These are phyloP conservation scores for Sisyra nigra DNA, from an alignment of 2,888 invertebrate genomes.

Conservation along the genomic window DNA sequence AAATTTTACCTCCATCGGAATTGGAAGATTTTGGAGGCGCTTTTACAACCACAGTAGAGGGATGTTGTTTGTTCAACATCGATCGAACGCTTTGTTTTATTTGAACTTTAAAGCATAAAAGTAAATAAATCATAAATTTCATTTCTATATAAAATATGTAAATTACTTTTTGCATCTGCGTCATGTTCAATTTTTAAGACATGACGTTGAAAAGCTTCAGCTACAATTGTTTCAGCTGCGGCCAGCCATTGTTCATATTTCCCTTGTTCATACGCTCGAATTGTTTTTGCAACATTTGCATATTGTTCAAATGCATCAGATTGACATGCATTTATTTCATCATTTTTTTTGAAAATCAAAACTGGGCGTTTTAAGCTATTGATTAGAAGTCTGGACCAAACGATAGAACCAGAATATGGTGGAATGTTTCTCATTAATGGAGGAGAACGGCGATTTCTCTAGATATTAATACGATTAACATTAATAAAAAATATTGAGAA, in stretches of 20 bases:
- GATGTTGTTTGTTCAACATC: not conserved
- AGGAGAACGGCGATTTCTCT: constrained; percentile 47
- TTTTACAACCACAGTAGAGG: not conserved
- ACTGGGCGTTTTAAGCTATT: constrained; percentile 66
- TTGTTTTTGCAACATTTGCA: constrained; percentile 51
- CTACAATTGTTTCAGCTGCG: constrained; percentile 43
- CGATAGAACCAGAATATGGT: constrained; percentile 67
- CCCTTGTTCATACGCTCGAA: constrained; percentile 57
- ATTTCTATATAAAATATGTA: not conserved
- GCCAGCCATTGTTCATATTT: constrained; percentile 58
- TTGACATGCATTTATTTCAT: constrained; percentile 58
- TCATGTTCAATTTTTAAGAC: constrained; percentile 41
- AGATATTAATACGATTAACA: no score
- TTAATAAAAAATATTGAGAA: no score
- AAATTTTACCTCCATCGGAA: not conserved
- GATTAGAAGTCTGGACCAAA: constrained; percentile 70
- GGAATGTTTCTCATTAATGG: constrained; percentile 62
- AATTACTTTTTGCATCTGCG: constrained; percentile 8
- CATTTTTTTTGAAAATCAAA: constrained; percentile 59
- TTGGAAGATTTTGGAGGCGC: not conserved
- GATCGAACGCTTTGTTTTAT: not conserved
- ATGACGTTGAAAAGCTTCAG: constrained; percentile 50
- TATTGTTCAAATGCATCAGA: constrained; percentile 66
- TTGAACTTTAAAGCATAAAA: not conserved
- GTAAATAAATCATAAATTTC: not conserved